These are phyloP conservation scores for Drymonia ruficornis DNA, from an alignment of 2,888 invertebrate genomes.

Conservation along the genomic window DNA sequence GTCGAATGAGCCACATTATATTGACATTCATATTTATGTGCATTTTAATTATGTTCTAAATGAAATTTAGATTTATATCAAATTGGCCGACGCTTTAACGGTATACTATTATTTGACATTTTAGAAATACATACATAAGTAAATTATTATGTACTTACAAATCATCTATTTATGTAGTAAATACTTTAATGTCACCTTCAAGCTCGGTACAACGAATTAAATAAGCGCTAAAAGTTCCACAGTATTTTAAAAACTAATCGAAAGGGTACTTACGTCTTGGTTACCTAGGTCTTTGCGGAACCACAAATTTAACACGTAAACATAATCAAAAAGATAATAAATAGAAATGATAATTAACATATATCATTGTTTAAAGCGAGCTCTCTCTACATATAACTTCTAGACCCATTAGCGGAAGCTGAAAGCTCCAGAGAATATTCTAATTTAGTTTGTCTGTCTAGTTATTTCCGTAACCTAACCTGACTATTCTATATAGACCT, in stretches of 20 bases:
- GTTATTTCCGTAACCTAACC: constrained; percentile 70
- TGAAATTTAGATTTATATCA: constrained; percentile 2
- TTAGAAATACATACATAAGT: too few species aligned
- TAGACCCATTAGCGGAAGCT: constrained; percentile 63
- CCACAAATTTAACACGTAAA: neutral
- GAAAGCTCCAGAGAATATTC: constrained; percentile 71
- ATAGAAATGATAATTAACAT: neutral
- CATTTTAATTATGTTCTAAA: constrained; percentile 17
- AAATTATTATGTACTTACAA: too few species aligned
- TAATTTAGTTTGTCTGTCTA: constrained; percentile 76
- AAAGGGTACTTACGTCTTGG: neutral
- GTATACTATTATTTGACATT: too few species aligned
- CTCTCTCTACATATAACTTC: constrained; percentile 26
- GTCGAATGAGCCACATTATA: constrained; percentile 4
- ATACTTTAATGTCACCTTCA: too few species aligned
- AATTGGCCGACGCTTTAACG: too few species aligned
- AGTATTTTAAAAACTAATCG: too few species aligned
- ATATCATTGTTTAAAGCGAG: neutral
- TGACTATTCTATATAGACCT: constrained; percentile 58
- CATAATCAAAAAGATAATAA: neutral
- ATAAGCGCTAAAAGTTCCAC: too few species aligned
- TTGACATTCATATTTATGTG: constrained; percentile 16
- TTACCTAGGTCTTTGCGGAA: neutral
- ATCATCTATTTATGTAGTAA: too few species aligned
- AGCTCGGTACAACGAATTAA: too few species aligned